These are phyloP conservation scores for Armadillidium nasatum DNA, from an alignment of 1,140 invertebrate genomes.

Conservation along the genomic window DNA sequence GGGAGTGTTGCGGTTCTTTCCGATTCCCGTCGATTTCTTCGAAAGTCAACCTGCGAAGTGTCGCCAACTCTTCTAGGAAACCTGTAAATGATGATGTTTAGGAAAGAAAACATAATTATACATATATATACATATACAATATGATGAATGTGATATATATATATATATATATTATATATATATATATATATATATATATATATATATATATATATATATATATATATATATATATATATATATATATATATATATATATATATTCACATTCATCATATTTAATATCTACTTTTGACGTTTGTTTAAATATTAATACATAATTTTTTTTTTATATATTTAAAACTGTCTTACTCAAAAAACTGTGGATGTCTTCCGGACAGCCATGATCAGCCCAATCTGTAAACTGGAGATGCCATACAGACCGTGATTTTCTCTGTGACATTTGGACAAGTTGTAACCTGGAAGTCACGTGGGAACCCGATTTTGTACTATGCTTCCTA, in stretches of 20 bases:
- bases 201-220: no score
- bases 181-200: no score
- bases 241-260: no score
- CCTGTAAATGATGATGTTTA: conserved; percentile 50
- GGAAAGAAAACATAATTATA: no score
- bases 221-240: no score
- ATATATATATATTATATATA: no score
- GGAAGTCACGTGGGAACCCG: conserved; percentile 52
- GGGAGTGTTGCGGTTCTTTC: conserved; percentile 65
- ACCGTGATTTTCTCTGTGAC: conserved; percentile 51
- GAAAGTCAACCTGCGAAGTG: conserved; percentile 67
- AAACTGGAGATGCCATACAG: conserved; percentile 76
- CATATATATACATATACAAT: no score
- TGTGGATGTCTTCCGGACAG: conserved; percentile 53
- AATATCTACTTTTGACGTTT: no score
- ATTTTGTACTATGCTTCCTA: conserved; percentile 51
- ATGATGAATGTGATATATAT: no score
- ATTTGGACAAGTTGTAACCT: conserved; percentile 49
- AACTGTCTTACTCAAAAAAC: conserved; percentile 33
- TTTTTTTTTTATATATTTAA: background rate
- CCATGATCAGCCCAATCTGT: conserved; percentile 68
- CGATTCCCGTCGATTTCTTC: conserved; percentile 56
- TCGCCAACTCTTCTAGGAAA: conserved; percentile 79
- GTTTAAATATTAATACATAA: background rate
- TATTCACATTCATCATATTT: no score